phyloP scores from a whole-genome alignment of 1,140 invertebrate species.

The Anastatus disparis region DNA sequence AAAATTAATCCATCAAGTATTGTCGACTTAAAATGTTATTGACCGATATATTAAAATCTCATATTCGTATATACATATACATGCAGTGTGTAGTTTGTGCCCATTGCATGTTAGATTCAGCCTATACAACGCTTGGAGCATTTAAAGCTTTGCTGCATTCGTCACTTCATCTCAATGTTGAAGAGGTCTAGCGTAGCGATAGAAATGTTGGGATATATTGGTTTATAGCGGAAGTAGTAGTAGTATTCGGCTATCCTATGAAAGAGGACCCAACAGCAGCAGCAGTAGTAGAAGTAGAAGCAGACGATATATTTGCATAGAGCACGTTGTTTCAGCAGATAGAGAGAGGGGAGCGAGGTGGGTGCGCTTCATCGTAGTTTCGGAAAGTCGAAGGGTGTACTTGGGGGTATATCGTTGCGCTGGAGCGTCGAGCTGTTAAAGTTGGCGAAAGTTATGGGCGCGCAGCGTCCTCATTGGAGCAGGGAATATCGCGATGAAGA shows the following conservation, averaged over 20 bases:
- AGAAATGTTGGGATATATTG: too few relatives aligned
- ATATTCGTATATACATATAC: too few relatives aligned
- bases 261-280: not conserved
- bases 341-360: too few relatives aligned
- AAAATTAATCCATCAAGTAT: too few relatives aligned
- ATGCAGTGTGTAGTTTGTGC: too few relatives aligned
- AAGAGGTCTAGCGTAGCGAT: slow-evolving; percentile 6
- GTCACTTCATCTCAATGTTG: slow-evolving; percentile 21
- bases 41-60: too few relatives aligned
- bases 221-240: too few relatives aligned
- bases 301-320: slow-evolving; percentile 38
- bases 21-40: too few relatives aligned
- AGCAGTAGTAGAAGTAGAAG: too few relatives aligned
- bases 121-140: not conserved
- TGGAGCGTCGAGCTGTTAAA: slow-evolving; percentile 36
- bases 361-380: slow-evolving; percentile 31
- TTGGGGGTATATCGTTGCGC: slow-evolving; percentile 35
- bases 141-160: slow-evolving; percentile 10
- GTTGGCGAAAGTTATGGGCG: slow-evolving; percentile 45
- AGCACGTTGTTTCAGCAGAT: slow-evolving; percentile 36
- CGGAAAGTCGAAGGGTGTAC: slow-evolving; percentile 45
- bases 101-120: too few relatives aligned
- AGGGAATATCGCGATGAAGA: slow-evolving; percentile 43
- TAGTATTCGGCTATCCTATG: too few relatives aligned
- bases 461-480: slow-evolving; percentile 40